Evolutionary conservation across 2,113 vertebrate genomes (phyloP), one percentile per base, ranked within the genome.

Genomic region (Pavo muticus): DNA sequence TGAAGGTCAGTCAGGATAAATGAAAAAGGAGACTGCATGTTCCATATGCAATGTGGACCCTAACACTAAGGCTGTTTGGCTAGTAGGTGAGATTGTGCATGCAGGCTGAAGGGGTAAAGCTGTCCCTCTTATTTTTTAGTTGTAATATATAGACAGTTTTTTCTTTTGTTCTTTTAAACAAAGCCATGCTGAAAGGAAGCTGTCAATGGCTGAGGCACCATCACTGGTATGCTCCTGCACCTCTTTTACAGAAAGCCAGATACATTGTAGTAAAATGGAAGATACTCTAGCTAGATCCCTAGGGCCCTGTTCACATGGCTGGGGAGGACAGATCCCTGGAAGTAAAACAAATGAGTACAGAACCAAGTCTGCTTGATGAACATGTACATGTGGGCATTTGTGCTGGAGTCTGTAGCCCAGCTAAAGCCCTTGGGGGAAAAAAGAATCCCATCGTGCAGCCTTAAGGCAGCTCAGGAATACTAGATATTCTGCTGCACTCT

Each of bases 311-410:
- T 32, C 35, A 5, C 13, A 2, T 3, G 10, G 32, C 0, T 25
- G 39, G 44, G 44, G n/a, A 52, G 52, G 45, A 32, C 48, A 35
- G 4, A 56, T 12, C 54, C 56, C 27, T 47, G 35, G 57, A 57
- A 56, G 23, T 39, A 23, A 15, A 11, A 27, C 25, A 10, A 19
- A 73, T 35, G 35, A 19, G 54, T 6, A 30, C 23, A 27, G 35
- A 52, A 60, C 11, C 17, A 6, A 11, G 27, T 48, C 29, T 50
- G 30, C 48, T 37, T 5, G 25, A n/a, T 30, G 64, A 40, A 30
- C 27, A 13, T 4, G 8, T 1, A 12, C 19, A 37, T 2, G 20
- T 9, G 25, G 16, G 30, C 27, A 25, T 3, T 42, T 1, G 4
- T 15, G 5, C 24, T 27, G 24, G 27, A 56, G 20, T 7, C 27